Base-by-base conservation (phyloP, 2,888 invertebrate genomes). In the Mactromeris polynyma region DNA sequence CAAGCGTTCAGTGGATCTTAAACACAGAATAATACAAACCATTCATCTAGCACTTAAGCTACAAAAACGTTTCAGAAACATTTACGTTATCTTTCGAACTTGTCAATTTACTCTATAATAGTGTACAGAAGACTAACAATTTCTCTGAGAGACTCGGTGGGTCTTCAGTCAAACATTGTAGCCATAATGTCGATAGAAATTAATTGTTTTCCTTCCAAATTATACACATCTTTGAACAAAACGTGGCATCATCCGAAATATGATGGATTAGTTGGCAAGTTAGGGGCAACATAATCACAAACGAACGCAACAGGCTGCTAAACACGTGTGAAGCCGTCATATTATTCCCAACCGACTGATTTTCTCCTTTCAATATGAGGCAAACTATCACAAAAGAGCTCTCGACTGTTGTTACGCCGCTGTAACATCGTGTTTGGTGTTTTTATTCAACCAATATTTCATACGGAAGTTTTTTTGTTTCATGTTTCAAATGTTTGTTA, bases 201-300 rank as follows among this genome's bases (percentile, higher is more conserved):
- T 90, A 90, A 91, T 88, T 81, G 91, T 91, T 88, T 91, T 89
- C 85, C 81, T 64, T 83, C 87, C 87, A 79, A 86, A 91, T 91
- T 91, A 88, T 89, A 91, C 91, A 90, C 91, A 87, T 81, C 40
- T 81, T 73, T 89, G 90, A 87, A 64, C 87, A 90, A 83, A 77
- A 89, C 81, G 89, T 85, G 89, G 87, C 81, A 81, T 78, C 81
- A 54, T 36, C 54, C 77, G 84, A 54, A 73, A 77, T 46, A 85
- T 91, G 91, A 91, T 91, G 86, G 91, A 91, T 91, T 91, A 86
- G 78, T 69, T 82, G 38, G 83, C 80, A 84, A 51, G 54, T 87
- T 82, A 26, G 51, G 82, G 81, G 82, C 81, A 87, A 87, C 33
- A 87, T 78, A 51, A 58, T 51, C 86, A 82, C 51, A 82, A 81